Percentiles rank a stretch among this genome's conserved stretches.
Evolutionary conservation across 1,140 invertebrate species (phyloP).

Genomic region (Hyles euphorbiae): DNA sequence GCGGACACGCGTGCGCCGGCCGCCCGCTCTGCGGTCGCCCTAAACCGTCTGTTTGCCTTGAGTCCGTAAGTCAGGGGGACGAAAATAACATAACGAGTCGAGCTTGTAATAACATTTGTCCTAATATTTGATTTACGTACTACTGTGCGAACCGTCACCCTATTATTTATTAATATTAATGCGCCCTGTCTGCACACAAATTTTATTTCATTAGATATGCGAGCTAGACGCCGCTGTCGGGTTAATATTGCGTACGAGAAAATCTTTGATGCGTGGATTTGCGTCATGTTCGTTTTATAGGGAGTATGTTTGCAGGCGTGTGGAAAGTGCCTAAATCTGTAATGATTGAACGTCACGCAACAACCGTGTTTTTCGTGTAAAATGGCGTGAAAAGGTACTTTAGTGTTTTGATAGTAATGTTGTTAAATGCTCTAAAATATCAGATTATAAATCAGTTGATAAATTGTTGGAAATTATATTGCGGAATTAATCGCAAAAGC

Average conservation of each 20-base stretch:
- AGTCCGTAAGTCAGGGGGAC: conserved; percentile 40
- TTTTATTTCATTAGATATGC: conserved; percentile 59
- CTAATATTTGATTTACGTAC: conserved; percentile 67
- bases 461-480: too few species aligned
- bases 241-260: conserved; percentile 32
- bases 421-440: too few species aligned
- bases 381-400: background rate
- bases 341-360: conserved; percentile 10
- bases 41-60: conserved; percentile 28
- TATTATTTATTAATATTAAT: conserved; percentile 68
- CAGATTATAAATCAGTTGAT: too few species aligned
- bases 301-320: background rate
- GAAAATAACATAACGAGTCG: conserved; percentile 67
- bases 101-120: conserved; percentile 71
- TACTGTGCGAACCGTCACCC: conserved; percentile 52
- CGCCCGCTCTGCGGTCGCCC: conserved; percentile 16
- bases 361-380: conserved; percentile 1
- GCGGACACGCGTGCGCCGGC: conserved; percentile 6
- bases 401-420: too few species aligned
- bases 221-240: conserved; percentile 24
- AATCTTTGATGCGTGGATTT: conserved; percentile 30
- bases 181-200: conserved; percentile 45
- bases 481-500: too few species aligned
- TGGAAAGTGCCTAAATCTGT: conserved; percentile 3
- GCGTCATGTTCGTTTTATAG: conserved; percentile 19